A percentile compares a stretch with the other conserved stretches of the same genome.
These are phyloP conservation scores for Melanotaenia maccullochi DNA, from an alignment of 2,797 vertebrate species.

Conservation along the genomic window DNA sequence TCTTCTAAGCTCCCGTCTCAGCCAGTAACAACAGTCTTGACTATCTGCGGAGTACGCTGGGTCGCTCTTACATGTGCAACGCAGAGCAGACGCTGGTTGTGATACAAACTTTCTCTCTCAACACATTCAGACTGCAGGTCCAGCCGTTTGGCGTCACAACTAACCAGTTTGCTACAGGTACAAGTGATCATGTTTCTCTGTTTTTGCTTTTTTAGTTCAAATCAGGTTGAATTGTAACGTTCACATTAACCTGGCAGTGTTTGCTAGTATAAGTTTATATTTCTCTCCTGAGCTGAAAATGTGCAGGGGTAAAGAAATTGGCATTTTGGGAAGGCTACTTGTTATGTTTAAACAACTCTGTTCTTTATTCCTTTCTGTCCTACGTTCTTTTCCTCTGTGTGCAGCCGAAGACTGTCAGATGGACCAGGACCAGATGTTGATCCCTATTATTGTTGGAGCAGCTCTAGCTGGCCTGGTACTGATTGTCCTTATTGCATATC, in stretches of 20 bases:
- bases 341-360: not conserved
- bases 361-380: not conserved
- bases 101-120: constrained; percentile 80
- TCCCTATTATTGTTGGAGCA: constrained; percentile 90
- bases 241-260: not conserved
- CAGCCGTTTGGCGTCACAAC: constrained; percentile 90
- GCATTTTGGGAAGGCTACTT: not conserved
- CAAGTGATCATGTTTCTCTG: not conserved
- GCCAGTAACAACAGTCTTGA: constrained; percentile 82
- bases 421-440: constrained; percentile 95
- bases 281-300: not conserved
- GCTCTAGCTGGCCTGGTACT: constrained; percentile 95
- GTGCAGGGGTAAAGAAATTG: not conserved
- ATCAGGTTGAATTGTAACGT: not conserved
- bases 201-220: not conserved
- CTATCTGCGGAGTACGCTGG: constrained; percentile 85
- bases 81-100: constrained; percentile 86
- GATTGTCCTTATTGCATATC: constrained; percentile 94
- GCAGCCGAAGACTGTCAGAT: constrained; percentile 84
- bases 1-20: constrained; percentile 61
- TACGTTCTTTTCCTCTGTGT: not conserved
- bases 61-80: constrained; percentile 92
- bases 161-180: constrained; percentile 90
- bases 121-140: constrained; percentile 88
- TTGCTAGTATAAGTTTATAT: not conserved